Conservation (phyloP, 2,113 vertebrate species). For the Athene noctua region DNA sequence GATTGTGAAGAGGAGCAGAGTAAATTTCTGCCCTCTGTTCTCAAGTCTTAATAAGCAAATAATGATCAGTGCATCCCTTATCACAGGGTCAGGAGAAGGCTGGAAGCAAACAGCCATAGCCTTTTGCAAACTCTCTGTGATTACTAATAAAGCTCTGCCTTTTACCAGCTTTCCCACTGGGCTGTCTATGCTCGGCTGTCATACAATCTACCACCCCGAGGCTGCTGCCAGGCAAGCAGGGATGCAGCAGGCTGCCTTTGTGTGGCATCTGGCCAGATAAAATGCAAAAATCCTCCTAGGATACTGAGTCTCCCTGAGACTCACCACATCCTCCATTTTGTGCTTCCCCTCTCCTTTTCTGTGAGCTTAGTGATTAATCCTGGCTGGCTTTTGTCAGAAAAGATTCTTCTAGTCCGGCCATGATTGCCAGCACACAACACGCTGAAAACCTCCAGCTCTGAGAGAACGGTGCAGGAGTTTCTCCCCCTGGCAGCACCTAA, state of each 20-base stretch:
- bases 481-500: not conserved
- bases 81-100: not conserved
- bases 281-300: not conserved
- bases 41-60: constrained; percentile 1
- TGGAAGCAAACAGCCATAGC: not conserved
- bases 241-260: not conserved
- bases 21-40: constrained; percentile 21
- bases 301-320: not conserved
- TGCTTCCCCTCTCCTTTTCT: not conserved
- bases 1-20: not conserved
- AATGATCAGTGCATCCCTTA: not conserved
- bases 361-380: not conserved
- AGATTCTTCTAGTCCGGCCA: not conserved
- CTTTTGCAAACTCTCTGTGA: not conserved
- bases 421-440: not conserved
- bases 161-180: not conserved
- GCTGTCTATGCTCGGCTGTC: not conserved
- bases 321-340: not conserved
- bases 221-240: not conserved
- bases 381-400: not conserved
- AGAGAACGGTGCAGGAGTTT: not conserved
- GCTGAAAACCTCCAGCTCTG: not conserved
- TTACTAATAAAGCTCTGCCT: not conserved
- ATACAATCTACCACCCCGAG: not conserved
- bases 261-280: not conserved